Percentiles rank a stretch among this genome's conserved stretches.
These are phyloP conservation scores for Campoletis sonorensis DNA, from an alignment of 1,140 invertebrate genomes.

Conservation along the genomic window DNA sequence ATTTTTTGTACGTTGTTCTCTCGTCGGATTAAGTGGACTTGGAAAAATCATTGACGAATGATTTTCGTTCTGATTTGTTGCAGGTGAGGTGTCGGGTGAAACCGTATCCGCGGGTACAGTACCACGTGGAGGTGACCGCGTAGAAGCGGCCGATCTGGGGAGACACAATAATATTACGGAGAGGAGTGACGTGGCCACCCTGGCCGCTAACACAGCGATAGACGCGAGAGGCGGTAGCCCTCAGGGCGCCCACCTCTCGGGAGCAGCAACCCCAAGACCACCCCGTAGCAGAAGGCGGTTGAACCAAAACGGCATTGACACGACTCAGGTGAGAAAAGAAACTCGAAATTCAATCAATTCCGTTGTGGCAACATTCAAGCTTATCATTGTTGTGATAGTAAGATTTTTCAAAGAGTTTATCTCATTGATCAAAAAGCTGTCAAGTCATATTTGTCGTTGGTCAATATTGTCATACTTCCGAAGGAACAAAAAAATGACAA, in stretches of 20 bases:
- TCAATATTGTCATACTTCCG: neutral
- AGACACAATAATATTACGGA: constrained; percentile 66
- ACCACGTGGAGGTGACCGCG: constrained; percentile 70
- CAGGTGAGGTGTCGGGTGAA: constrained; percentile 75
- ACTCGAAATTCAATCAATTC: neutral
- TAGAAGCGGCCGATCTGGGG: constrained; percentile 73
- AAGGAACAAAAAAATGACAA: neutral
- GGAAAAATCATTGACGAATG: constrained; percentile 6
- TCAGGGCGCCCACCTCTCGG: constrained; percentile 71
- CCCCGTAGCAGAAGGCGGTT: constrained; percentile 71
- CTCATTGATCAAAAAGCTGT: neutral
- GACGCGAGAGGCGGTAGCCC: constrained; percentile 75
- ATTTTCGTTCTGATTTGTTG: constrained; percentile 51
- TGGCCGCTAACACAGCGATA: constrained; percentile 75
- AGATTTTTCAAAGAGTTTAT: neutral
- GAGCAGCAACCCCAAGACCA: constrained; percentile 71
- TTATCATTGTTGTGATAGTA: neutral
- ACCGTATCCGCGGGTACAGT: constrained; percentile 69
- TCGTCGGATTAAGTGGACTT: neutral
- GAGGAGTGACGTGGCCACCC: constrained; percentile 73
- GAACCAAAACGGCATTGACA: constrained; percentile 75
- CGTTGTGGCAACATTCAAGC: neutral
- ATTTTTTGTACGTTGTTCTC: neutral
- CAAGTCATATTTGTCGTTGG: neutral
- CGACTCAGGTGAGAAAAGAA: constrained; percentile 67